Base-by-base conservation (phyloP, 2,888 invertebrate genomes). In the Andricus quercusramuli region DNA sequence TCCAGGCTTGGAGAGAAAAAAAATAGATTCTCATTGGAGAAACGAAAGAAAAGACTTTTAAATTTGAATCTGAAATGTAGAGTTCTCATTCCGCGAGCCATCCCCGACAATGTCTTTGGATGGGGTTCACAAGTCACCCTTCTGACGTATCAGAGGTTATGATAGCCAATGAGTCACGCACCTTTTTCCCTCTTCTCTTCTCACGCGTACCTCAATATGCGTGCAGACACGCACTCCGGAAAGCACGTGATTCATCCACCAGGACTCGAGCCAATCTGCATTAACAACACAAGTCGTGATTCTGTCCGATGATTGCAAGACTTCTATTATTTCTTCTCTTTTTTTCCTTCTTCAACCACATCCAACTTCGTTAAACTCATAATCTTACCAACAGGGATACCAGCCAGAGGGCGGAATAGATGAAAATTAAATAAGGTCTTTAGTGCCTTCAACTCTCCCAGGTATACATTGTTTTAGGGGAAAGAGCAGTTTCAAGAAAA, bases 161-260 rank as follows among this genome's bases (percentile, higher is more conserved):
- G 82, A 83, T 67, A 47, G 78, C 17, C 51, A 74, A 83, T 90
- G 90, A 90, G 86, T 90, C 90, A 90, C 85, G 83, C 85, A 79
- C 76, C 82, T 79, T 79, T 67, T 83, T 80, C 79, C 82, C 80
- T 82, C 77, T 78, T 77, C 77, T 81, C 77, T 70, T 78, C 56
- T 77, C 74, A 82, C 80, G 78, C 82, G 78, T 81, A 81, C 84
- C 79, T 80, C 70, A 65, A 70, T 83, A 86, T 85, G 86, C 85
- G 84, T 85, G 83, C 80, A 82, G 79, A 83, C 83, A 85, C 85
- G 85, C 84, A 86, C 84, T 85, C 83, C 84, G 83, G 85, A 84
- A 85, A 79, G 78, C 80, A 84, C 81, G 83, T 87, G 86, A 87
- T 86, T 87, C 86, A 85, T 86, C 85, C 83, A 80, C 64, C 80